Conservation (phyloP, 2,888 invertebrate genomes). For the Portevinia maculata region DNA sequence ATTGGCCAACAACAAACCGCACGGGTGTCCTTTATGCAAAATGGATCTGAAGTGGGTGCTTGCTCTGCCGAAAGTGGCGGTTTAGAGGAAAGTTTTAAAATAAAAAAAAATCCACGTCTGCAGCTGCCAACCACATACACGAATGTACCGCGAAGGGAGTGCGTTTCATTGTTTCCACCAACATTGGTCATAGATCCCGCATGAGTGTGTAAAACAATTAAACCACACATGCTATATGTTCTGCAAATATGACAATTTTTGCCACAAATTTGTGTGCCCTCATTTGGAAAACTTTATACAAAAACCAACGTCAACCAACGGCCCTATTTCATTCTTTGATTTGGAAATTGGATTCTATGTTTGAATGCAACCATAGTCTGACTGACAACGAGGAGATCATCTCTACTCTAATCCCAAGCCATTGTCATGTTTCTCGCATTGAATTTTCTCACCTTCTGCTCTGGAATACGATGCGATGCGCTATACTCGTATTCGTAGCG, state of each 20-base stretch:
- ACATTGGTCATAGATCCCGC: conserved; percentile 67
- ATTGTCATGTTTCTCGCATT: conserved; percentile 62
- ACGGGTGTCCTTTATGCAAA: conserved; percentile 68
- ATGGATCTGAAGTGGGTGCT: conserved; percentile 65
- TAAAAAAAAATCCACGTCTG: conserved; percentile 23
- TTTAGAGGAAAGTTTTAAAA: background rate
- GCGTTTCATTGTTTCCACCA: conserved; percentile 44
- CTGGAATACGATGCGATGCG: conserved; percentile 51
- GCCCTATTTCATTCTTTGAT: conserved; percentile 16
- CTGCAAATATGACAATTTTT: conserved; percentile 14
- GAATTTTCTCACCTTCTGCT: conserved; percentile 67
- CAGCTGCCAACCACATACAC: conserved; percentile 43
- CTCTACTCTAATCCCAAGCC: conserved; percentile 71
- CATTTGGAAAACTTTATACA: conserved; percentile 34
- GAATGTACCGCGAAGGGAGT: background rate
- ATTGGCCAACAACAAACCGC: conserved; percentile 70
- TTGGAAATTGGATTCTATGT: conserved; percentile 68
- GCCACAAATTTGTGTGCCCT: conserved; percentile 39
- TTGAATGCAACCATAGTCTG: conserved; percentile 32
- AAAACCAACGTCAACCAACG: background rate
- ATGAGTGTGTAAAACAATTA: conserved; percentile 17
- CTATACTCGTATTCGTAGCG: conserved; percentile 19
- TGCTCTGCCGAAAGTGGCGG: conserved; percentile 19
- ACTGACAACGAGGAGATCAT: conserved; percentile 71
- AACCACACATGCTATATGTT: conserved; percentile 4